Evolutionary conservation across 2,888 invertebrate genomes (phyloP).

Genomic region (Megaustenia siamemsis): DNA sequence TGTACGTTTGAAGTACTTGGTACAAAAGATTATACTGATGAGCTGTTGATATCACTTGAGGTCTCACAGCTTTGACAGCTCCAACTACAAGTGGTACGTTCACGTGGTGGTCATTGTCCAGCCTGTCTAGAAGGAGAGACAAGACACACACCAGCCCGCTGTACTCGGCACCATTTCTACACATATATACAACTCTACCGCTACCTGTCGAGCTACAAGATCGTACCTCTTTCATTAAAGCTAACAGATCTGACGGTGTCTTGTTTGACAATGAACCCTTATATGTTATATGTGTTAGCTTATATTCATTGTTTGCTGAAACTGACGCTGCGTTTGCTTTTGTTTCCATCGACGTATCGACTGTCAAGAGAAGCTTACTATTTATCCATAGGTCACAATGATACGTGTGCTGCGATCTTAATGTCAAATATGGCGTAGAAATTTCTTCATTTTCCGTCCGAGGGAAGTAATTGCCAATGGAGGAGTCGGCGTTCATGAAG

Average conservation of each 20-base stretch:
- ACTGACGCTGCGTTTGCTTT: not conserved
- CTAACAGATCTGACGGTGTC: not conserved
- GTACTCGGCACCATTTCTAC: constrained; percentile 4
- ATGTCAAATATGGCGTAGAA: not conserved
- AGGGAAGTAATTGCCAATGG: not conserved
- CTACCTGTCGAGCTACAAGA: not conserved
- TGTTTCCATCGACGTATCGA: not conserved
- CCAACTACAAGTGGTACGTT: constrained; percentile 14
- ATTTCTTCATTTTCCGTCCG: not conserved
- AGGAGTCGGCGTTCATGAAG: not conserved
- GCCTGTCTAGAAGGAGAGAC: constrained; percentile 1
- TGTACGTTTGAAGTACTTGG: not conserved
- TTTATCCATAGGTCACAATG: not conserved
- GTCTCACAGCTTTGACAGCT: constrained; percentile 20
- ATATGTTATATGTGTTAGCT: not conserved
- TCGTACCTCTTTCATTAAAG: not conserved
- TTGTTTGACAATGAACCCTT: not conserved
- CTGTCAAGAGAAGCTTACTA: not conserved
- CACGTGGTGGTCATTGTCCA: not conserved
- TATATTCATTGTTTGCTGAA: not conserved
- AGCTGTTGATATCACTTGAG: not conserved
- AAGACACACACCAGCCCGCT: not conserved
- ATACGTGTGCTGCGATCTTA: not conserved
- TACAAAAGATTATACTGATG: not conserved
- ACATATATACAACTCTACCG: not conserved